Base-by-base conservation (phyloP, 2,113 vertebrate species). In the Gymnocephalus cernua region DNA sequence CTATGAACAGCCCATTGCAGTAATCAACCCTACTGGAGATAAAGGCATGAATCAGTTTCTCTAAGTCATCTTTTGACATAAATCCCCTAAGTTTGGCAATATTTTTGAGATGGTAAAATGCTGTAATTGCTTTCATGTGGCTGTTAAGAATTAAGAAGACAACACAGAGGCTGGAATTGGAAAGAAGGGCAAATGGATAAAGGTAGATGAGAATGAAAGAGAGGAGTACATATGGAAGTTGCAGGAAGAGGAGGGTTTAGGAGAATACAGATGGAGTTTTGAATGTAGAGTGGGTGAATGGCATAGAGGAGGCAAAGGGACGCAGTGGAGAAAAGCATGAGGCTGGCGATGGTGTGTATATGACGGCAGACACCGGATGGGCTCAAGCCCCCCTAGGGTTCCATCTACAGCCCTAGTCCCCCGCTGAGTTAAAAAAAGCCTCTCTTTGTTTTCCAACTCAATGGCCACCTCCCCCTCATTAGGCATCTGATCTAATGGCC, bases 391-490 rank as follows among this genome's bases (percentile, higher is more conserved):
- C 56, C 80, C 77, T 71, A 50, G 77, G 27, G 77, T 53, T 65
- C 67, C 81, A 71, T 74, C 75, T 83, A 69, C 57, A 70, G 58
- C 76, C 65, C 12, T 11, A 18, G 3, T 25, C 71, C 47, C 75
- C 71, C 16, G 21, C 67, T 41, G 83, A 70, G 77, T 83, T 83
- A 53, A 47, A 77, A 84, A 84, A 56, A 74, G 7, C 47, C 23
- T 18, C 29, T 67, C 69, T 86, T 84, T 90, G 79, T 86, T 83
- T 78, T 63, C 48, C 58, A 81, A 65, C 74, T 84, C 77, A 83
- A 69, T 79, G 61, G 61, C 62, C 18, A 25, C 65, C 54, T 69
- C 77, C 66, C 29, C 12, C 54, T 76, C 66, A 23, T 56, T n/a
- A 67, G 50, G 83, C 68, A 73, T 83, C 56, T 85, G 79, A 86